Conservation (phyloP, 2,113 vertebrate genomes). For the Ahaetulla prasina region DNA sequence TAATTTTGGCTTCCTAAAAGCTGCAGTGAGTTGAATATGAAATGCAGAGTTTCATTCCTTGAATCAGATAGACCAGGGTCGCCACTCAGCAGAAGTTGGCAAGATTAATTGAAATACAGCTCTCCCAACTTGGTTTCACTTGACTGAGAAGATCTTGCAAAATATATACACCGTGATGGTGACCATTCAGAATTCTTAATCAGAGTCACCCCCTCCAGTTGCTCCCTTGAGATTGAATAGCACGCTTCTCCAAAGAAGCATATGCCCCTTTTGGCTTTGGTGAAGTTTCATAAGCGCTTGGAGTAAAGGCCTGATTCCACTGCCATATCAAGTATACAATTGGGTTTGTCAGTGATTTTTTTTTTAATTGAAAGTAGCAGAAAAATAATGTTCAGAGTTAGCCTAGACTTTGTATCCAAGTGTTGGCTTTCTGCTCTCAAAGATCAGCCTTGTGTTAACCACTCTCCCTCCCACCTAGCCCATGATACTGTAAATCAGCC, state of each 20-base stretch:
- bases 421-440: conserved; percentile 25
- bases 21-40: background rate
- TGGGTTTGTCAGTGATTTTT: background rate
- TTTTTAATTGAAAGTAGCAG: conserved; percentile 7
- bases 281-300: background rate
- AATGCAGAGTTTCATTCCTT: conserved; percentile 3
- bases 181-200: background rate
- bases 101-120: background rate
- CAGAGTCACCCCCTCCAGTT: conserved; percentile 5
- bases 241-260: background rate
- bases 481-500: background rate
- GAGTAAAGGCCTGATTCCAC: conserved; percentile 21
- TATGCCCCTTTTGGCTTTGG: background rate
- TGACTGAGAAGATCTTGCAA: background rate
- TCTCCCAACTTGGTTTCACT: background rate
- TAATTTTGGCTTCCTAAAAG: conserved; percentile 17
- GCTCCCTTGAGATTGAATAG: background rate
- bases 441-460: background rate
- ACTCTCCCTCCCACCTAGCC: background rate
- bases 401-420: background rate
- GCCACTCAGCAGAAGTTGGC: conserved; percentile 3
- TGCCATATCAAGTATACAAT: background rate
- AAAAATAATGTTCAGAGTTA: background rate
- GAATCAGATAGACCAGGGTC: background rate
- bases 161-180: accelerated